These are phyloP conservation scores for Melieria picta DNA, from an alignment of 2,888 invertebrate genomes.

Conservation along the genomic window DNA sequence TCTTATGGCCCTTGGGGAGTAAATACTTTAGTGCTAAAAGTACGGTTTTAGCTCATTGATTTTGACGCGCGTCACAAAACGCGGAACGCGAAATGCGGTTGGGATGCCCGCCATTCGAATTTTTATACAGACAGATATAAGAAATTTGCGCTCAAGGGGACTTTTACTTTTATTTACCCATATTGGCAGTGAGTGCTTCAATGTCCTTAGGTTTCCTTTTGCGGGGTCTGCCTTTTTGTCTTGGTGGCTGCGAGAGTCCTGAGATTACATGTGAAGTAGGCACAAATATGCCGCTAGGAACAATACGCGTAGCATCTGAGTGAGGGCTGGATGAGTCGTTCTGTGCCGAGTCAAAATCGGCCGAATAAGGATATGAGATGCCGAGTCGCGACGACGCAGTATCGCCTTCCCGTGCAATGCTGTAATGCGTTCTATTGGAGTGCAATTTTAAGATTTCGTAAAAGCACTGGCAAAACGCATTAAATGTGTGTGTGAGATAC, in stretches of 20 bases:
- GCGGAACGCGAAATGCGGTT: too few relatives aligned
- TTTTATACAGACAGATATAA: too few relatives aligned
- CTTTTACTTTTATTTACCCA: slow-evolving; percentile 72
- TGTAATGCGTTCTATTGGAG: slow-evolving; percentile 62
- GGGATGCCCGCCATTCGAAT: too few relatives aligned
- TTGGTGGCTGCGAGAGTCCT: slow-evolving; percentile 73
- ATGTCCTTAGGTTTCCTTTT: slow-evolving; percentile 93
- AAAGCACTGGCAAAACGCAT: too few relatives aligned
- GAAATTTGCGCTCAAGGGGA: not conserved
- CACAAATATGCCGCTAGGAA: slow-evolving; percentile 69
- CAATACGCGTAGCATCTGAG: slow-evolving; percentile 65
- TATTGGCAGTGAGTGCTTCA: slow-evolving; percentile 84
- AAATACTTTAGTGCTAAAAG: too few relatives aligned
- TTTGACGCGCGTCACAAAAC: too few relatives aligned
- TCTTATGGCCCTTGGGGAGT: too few relatives aligned
- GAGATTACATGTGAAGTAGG: slow-evolving; percentile 69
- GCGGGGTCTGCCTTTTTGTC: slow-evolving; percentile 92
- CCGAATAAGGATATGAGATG: slow-evolving; percentile 68
- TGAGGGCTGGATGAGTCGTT: slow-evolving; percentile 66
- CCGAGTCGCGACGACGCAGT: slow-evolving; percentile 58
- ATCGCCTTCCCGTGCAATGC: slow-evolving; percentile 62
- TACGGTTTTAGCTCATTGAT: too few relatives aligned
- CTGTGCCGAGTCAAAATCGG: slow-evolving; percentile 66
- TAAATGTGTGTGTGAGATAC: not conserved
- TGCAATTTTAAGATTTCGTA: not conserved